Evolutionary conservation across 1,140 invertebrate species (phyloP).

Genomic region (Gryon sp.): DNA sequence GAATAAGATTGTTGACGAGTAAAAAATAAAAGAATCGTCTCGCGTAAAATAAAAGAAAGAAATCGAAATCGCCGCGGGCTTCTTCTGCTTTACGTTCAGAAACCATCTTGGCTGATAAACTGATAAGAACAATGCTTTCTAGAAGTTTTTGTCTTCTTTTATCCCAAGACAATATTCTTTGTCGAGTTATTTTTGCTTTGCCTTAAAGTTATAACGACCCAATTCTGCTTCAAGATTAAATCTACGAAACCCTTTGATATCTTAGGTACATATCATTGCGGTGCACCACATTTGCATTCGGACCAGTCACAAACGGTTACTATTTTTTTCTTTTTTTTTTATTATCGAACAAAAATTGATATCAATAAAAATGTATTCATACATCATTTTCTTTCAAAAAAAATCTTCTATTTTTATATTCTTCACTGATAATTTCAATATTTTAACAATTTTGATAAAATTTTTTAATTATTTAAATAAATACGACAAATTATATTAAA

Average conservation of each 20-base stretch:
- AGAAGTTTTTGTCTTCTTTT: conserved; percentile 49
- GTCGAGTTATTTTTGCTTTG: conserved; percentile 61
- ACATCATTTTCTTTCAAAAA: no score
- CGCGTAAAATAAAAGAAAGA: conserved; percentile 33
- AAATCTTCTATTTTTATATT: no score
- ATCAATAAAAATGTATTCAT: neutral
- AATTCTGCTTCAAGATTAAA: conserved; percentile 57
- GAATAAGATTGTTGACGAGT: conserved; percentile 24
- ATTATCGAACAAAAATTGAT: neutral
- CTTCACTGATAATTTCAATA: no score
- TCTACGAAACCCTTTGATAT: conserved; percentile 52
- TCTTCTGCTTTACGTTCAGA: conserved; percentile 44
- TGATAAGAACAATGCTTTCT: conserved; percentile 55
- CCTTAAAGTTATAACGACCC: conserved; percentile 60
- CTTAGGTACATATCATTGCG: conserved; percentile 19
- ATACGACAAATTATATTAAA: no score
- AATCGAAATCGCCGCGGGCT: conserved; percentile 48
- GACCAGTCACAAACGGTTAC: neutral
- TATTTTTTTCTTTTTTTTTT: no score
- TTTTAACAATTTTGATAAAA: no score
- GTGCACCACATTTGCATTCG: conserved; percentile 26
- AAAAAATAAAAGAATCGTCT: conserved; percentile 17
- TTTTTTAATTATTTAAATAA: no score
- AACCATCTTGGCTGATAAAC: conserved; percentile 58
- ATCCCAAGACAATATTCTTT: conserved; percentile 53